Conservation (phyloP, 37 sponge, comb jelly and placozoan genomes). For the Chondrilla cf. caribensis region DNA sequence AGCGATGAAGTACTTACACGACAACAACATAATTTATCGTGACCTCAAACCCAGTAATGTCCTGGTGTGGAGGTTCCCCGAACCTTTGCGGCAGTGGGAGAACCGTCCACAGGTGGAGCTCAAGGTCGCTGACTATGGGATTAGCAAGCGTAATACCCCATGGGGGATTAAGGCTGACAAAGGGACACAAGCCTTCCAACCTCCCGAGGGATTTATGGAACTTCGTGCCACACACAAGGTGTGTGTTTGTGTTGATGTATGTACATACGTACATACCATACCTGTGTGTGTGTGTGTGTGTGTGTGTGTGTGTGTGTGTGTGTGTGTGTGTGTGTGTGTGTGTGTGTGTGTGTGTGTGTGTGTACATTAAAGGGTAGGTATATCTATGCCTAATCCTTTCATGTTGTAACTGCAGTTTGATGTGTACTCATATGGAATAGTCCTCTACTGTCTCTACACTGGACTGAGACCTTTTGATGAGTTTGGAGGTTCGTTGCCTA, state of each 20-base stretch:
- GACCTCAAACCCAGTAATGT: constrained; percentile 81
- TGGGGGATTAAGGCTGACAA: constrained; percentile 62
- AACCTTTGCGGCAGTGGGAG: constrained; percentile 37
- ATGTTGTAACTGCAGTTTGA: constrained; percentile 64
- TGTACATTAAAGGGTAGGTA: not conserved
- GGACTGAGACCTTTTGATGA: constrained; percentile 59
- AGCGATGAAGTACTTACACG: constrained; percentile 75
- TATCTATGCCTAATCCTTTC: not conserved
- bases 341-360: no score
- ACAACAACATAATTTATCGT: constrained; percentile 71
- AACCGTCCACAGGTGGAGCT: constrained; percentile 22
- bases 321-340: no score
- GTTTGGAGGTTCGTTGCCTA: constrained; percentile 14
- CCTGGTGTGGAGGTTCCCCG: constrained; percentile 77
- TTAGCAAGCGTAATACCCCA: constrained; percentile 58
- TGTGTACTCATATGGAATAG: constrained; percentile 75
- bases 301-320: no score
- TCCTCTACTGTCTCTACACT: constrained; percentile 65
- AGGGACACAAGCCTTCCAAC: constrained; percentile 74
- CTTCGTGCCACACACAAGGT: constrained; percentile 45
- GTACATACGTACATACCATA: constrained; percentile 15
- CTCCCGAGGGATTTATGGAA: constrained; percentile 59
- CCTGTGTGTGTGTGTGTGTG: not conserved
- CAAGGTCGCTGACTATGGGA: constrained; percentile 88
- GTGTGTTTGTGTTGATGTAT: not conserved